These are phyloP conservation scores for Enteromius treurensis DNA, from an alignment of 2,797 vertebrate genomes.

Conservation along the genomic window DNA sequence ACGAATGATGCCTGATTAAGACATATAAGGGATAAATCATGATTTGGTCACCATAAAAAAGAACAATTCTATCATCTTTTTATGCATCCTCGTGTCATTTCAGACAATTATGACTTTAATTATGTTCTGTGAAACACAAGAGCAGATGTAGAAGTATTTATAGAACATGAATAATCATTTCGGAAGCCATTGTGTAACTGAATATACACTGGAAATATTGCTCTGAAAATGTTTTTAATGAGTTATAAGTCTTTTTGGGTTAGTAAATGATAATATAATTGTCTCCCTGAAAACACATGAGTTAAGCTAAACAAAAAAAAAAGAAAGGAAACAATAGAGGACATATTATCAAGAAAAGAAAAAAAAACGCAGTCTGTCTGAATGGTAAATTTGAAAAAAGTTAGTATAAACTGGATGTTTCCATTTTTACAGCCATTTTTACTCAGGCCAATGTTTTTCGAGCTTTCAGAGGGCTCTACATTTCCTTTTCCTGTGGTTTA, in stretches of 20 bases:
- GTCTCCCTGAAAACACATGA: background rate
- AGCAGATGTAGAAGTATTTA: background rate
- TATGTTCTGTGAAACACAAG: background rate
- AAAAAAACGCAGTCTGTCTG: background rate
- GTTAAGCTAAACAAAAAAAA: background rate
- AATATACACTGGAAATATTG: background rate
- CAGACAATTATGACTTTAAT: background rate
- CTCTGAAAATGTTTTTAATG: background rate
- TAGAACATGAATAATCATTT: too few relatives aligned
- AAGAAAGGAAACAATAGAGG: background rate
- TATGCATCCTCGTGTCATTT: background rate
- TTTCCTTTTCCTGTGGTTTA: conserved; percentile 86
- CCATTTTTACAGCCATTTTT: conserved; percentile 74
- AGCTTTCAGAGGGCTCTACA: conserved; percentile 72
- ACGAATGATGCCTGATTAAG: background rate
- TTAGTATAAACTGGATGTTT: conserved; percentile 72
- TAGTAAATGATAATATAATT: background rate
- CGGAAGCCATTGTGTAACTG: background rate
- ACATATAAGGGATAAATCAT: background rate
- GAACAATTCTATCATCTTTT: background rate
- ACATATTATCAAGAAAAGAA: conserved; percentile 17
- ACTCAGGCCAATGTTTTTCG: conserved; percentile 76
- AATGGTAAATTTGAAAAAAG: conserved; percentile 70
- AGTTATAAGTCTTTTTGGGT: too few relatives aligned
- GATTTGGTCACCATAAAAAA: background rate